Conservation (phyloP, 2,113 vertebrate species). For the Callorhinus ursinus region DNA sequence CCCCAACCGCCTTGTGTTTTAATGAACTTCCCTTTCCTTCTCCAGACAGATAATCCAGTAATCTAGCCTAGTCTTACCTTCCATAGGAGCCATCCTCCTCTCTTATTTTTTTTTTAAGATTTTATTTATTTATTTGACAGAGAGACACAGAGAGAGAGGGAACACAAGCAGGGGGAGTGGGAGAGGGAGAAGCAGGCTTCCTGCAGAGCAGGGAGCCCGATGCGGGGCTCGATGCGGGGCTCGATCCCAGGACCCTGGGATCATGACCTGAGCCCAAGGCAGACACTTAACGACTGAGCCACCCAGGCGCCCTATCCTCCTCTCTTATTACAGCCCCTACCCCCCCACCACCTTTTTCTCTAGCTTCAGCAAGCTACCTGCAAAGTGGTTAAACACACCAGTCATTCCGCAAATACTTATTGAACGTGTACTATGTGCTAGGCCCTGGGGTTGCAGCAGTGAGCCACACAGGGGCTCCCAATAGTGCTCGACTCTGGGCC, state of each 20-base stretch:
- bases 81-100: background rate
- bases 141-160: too few species aligned
- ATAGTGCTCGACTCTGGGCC: background rate
- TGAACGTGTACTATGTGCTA: background rate
- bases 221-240: too few species aligned
- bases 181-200: too few species aligned
- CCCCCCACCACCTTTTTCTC: background rate
- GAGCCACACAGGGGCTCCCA: background rate
- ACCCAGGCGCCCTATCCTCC: background rate
- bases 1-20: background rate
- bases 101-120: background rate
- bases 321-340: background rate
- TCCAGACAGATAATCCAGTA: background rate
- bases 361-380: background rate
- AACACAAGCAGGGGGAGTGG: too few species aligned
- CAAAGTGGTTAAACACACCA: conserved; percentile 34
- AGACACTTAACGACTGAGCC: too few species aligned
- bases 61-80: background rate
- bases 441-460: background rate
- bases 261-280: too few species aligned
- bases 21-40: background rate
- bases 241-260: too few species aligned
- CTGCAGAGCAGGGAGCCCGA: too few species aligned
- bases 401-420: conserved; percentile 36
- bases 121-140: too few species aligned